Evolutionary conservation across 2,888 invertebrate species (phyloP).

Genomic region (Tenthredo distinguenda): DNA sequence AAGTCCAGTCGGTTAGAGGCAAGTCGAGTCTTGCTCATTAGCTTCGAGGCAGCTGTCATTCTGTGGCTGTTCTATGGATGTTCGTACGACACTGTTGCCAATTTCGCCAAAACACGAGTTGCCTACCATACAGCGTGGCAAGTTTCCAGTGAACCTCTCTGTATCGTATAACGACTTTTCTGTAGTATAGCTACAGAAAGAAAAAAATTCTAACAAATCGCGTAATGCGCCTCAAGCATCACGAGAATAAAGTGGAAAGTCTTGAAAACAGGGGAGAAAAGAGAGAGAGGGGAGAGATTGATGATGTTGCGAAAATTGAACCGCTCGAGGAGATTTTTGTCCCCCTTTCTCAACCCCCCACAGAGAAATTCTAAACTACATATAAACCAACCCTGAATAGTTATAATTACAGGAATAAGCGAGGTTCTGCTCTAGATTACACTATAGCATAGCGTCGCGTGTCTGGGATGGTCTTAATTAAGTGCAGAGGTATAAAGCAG

Average conservation of each 20-base stretch:
- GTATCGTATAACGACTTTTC: background rate
- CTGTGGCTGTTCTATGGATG: no score
- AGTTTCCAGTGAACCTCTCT: no score
- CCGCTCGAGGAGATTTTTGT: background rate
- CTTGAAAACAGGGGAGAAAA: background rate
- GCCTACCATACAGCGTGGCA: no score
- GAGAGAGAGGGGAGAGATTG: background rate
- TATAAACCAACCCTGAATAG: background rate
- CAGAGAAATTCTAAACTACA: background rate
- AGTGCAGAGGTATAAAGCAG: background rate
- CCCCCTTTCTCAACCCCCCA: background rate
- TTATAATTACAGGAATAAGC: constrained; percentile 20
- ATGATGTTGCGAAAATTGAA: constrained; percentile 24
- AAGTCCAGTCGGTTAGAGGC: no score
- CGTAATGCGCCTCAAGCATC: background rate
- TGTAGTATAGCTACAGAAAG: background rate
- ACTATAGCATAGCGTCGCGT: background rate
- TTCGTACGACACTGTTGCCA: no score
- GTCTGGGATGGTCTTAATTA: background rate
- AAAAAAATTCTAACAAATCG: background rate
- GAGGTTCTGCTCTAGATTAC: background rate
- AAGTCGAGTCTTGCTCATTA: no score
- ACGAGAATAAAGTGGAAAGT: background rate
- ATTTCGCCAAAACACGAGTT: no score
- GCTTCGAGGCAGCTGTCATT: no score